Evolutionary conservation across 2,797 vertebrate genomes (phyloP), one percentile per base, ranked within the genome.

Genomic region (Phoxinus dragarum): DNA sequence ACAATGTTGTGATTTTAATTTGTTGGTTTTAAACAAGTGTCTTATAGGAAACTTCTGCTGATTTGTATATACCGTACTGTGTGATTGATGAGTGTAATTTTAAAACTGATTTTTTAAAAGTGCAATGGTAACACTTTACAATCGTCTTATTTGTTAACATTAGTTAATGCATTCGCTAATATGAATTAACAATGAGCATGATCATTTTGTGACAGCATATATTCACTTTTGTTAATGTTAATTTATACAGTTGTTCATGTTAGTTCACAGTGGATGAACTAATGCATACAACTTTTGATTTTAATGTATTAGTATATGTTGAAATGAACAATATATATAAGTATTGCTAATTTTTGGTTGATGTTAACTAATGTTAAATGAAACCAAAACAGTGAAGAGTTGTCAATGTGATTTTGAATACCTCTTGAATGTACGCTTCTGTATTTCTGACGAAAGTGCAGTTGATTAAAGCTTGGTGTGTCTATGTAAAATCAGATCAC

Each of bases 371-470:
- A 73, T 49, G 7, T 23, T 56, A 52, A 54, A 54, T 23, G 16
- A 36, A 76, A 56, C 19, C 1, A 23, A 36, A 21, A 7, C 14
- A 10, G 71, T 47, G 5, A 74, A 23, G 10, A 19, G 27, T 74
- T 52, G 31, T 74, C 27, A 31, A 9, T 75, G 47, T 76, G 74
- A 78, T 42, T 49, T 16, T 49, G 12, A 47, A 47, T 47, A 47
- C 44, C 44, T 27, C 17, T 64, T 76, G 23, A 86, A 56, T 68
- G 67, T 84, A 52, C 85, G 82, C n/a, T 76, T 80, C 47, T 73
- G 80, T 67, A 19, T 34, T 76, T 61, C 7, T 27, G 44, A 76
- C 2, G 0, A 64, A 31, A 31, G 61, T 27, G 52, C 61, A 64
- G n/a, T 69, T 80, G 5, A 76, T 64, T 79, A 64, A 79, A 86